A percentile compares a stretch with the other conserved stretches of the same genome.
Conservation (phyloP, 2,888 invertebrate species). For the Cynaeus angustus region DNA sequence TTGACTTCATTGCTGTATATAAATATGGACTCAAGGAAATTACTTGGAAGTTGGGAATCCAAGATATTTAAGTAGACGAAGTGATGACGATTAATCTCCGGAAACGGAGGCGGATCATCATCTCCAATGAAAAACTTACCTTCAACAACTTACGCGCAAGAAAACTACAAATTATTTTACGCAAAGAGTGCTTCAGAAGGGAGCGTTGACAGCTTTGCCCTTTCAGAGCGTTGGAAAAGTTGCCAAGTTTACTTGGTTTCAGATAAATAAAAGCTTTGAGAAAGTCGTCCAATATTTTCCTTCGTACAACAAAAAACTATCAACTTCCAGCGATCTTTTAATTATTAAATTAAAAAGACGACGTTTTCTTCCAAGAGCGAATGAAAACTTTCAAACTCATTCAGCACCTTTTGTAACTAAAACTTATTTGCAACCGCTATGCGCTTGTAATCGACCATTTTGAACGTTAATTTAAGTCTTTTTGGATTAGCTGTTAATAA, state of each 20-base stretch:
- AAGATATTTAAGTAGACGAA: constrained; percentile 29
- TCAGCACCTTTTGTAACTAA: no score
- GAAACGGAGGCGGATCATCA: constrained; percentile 3
- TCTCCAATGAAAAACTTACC: constrained; percentile 34
- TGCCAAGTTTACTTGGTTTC: constrained; percentile 1
- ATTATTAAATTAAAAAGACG: not conserved
- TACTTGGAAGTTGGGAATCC: constrained; percentile 38
- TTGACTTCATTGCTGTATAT: constrained; percentile 48
- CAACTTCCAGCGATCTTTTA: not conserved
- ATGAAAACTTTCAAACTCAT: no score
- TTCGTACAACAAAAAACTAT: not conserved
- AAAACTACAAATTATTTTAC: constrained; percentile 12
- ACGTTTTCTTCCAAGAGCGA: no score
- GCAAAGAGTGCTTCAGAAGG: not conserved
- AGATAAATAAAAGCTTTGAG: not conserved
- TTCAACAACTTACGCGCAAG: not conserved
- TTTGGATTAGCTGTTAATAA: constrained; percentile 9
- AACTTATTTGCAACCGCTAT: not conserved
- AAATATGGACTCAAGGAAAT: constrained; percentile 45
- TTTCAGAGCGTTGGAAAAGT: constrained; percentile 1
- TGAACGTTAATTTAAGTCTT: constrained; percentile 6
- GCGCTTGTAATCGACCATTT: not conserved
- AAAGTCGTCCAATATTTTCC: constrained; percentile 4
- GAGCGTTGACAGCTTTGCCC: constrained; percentile 1
- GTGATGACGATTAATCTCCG: constrained; percentile 9